phyloP scores from a whole-genome alignment of 2,888 invertebrate species.

The Epinotia demarniana region DNA sequence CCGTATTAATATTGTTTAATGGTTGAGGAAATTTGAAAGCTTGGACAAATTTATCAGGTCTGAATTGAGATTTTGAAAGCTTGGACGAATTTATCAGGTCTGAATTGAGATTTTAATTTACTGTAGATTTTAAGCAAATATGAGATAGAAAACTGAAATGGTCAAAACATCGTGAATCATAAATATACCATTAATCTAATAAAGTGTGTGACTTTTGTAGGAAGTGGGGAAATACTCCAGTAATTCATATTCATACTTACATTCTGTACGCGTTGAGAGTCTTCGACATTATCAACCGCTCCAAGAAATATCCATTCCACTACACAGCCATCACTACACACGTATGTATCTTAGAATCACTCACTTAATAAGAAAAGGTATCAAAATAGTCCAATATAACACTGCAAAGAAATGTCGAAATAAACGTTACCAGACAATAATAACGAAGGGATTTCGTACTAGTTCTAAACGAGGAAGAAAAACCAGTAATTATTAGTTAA shows the following conservation, averaged over 20 bases:
- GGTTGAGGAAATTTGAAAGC: not conserved
- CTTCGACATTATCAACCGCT: slow-evolving; percentile 89
- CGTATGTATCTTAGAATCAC: slow-evolving; percentile 51
- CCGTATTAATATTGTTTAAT: not conserved
- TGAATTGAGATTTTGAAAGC: not conserved
- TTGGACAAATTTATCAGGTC: not conserved
- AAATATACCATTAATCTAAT: too few species aligned
- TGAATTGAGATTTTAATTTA: not conserved
- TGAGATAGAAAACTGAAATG: not conserved
- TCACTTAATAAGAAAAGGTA: slow-evolving; percentile 55
- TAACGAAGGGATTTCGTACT: slow-evolving; percentile 9
- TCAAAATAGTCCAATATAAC: slow-evolving; percentile 48
- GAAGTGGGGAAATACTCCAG: not conserved
- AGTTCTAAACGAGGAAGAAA: slow-evolving; percentile 5
- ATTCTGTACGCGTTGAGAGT: slow-evolving; percentile 95
- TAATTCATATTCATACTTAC: slow-evolving; percentile 85
- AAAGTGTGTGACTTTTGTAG: too few species aligned
- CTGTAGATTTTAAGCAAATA: not conserved
- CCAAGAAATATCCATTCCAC: slow-evolving; percentile 69
- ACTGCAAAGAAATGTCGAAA: slow-evolving; percentile 25
- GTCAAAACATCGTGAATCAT: not conserved
- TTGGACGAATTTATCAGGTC: not conserved
- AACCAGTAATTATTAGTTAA: slow-evolving; percentile 24
- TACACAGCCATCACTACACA: slow-evolving; percentile 59
- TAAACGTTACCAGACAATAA: not conserved